A percentile compares a stretch with the other conserved stretches of the same genome.
These are phyloP conservation scores for Gallinago stenura DNA, from an alignment of 2,797 vertebrate species.

Conservation along the genomic window DNA sequence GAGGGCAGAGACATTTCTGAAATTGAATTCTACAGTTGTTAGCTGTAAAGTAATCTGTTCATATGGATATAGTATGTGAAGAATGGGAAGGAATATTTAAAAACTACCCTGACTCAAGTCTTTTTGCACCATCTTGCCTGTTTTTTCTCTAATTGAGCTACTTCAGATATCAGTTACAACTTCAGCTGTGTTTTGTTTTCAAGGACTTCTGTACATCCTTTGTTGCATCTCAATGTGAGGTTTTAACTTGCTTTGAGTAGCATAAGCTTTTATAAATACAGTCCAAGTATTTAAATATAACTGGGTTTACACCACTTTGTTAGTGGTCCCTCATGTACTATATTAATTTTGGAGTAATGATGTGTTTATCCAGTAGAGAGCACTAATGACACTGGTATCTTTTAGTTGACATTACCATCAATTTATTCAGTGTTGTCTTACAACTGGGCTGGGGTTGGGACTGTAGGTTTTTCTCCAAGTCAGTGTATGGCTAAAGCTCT, in stretches of 20 bases:
- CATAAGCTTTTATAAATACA: background rate
- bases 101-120: background rate
- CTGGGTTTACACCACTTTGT: background rate
- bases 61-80: background rate
- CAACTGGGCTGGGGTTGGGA: background rate
- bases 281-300: background rate
- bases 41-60: background rate
- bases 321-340: background rate
- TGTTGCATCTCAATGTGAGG: background rate
- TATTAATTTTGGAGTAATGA: constrained; percentile 40
- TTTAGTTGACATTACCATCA: background rate
- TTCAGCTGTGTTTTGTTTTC: background rate
- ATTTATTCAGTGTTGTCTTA: background rate
- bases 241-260: background rate
- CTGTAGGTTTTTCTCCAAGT: background rate
- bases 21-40: background rate
- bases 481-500: background rate
- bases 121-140: background rate
- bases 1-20: background rate
- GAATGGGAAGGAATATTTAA: background rate
- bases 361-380: constrained; percentile 54
- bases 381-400: background rate
- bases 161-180: background rate
- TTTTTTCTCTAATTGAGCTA: background rate
- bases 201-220: background rate